Percentiles rank a stretch among this genome's conserved stretches.
phyloP scores from a whole-genome alignment of 2,113 vertebrate genomes.

The Dunckerocampus dactyliophorus region DNA sequence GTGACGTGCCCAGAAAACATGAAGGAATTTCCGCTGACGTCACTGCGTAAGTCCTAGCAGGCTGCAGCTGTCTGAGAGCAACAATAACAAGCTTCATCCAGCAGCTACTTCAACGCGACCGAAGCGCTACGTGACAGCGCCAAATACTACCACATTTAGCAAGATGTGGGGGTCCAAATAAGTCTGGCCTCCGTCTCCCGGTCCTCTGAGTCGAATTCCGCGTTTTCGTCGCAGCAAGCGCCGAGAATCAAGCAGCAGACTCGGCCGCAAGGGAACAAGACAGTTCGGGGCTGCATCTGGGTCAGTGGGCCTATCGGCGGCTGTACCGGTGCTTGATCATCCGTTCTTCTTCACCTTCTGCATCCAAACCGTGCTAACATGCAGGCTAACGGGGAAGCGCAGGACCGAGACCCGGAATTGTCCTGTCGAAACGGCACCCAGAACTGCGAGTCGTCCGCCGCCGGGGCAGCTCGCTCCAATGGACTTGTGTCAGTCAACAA shows the following conservation, averaged over 20 bases:
- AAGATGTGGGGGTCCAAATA: conserved; percentile 74
- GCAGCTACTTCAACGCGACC: conserved; percentile 8
- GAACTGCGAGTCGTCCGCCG: conserved; percentile 83
- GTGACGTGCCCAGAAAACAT: conserved; percentile 62
- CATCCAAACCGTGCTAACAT: conserved; percentile 68
- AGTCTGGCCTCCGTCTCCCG: conserved; percentile 79
- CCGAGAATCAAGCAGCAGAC: conserved; percentile 80
- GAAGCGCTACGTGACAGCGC: conserved; percentile 29
- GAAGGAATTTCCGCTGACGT: conserved; percentile 82
- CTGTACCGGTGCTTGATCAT: conserved; percentile 33
- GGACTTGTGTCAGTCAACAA: conserved; percentile 79
- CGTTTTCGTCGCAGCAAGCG: conserved; percentile 78
- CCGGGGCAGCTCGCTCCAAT: conserved; percentile 80
- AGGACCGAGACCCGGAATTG: conserved; percentile 75
- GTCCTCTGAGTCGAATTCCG: conserved; percentile 78
- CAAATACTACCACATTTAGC: conserved; percentile 57
- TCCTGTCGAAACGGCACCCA: conserved; percentile 76
- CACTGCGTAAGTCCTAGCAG: conserved; percentile 72
- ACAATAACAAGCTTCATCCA: conserved; percentile 72
- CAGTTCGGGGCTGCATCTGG: conserved; percentile 82
- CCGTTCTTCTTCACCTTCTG: conserved; percentile 26
- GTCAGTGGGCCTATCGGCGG: conserved; percentile 81
- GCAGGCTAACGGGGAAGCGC: conserved; percentile 89
- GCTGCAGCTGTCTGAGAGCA: conserved; percentile 76
- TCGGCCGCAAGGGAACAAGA: conserved; percentile 80